phyloP scores from a whole-genome alignment of 2,797 vertebrate genomes.

The Sarcophilus harrisii region DNA sequence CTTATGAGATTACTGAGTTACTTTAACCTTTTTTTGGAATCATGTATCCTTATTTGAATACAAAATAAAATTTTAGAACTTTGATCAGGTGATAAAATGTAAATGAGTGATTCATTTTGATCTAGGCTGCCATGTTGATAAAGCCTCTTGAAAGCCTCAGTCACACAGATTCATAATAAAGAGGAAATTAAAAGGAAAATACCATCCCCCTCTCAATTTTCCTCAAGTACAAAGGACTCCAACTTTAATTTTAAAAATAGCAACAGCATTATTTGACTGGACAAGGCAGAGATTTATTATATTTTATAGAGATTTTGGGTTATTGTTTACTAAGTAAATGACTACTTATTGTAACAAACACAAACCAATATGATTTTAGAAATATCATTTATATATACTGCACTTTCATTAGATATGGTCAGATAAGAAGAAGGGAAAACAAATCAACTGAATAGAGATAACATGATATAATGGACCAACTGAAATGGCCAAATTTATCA shows the following conservation, averaged over 20 bases:
- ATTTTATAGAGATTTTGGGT: background rate
- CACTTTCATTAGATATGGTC: background rate
- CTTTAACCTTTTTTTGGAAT: background rate
- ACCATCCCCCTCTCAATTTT: background rate
- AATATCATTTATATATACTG: background rate
- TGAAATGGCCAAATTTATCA: background rate
- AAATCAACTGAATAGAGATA: background rate
- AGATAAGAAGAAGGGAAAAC: background rate
- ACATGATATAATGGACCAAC: background rate
- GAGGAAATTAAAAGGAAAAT: background rate
- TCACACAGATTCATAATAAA: background rate
- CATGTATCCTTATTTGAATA: background rate
- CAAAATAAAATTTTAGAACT: background rate
- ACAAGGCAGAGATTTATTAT: background rate
- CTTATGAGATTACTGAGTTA: fast-evolving
- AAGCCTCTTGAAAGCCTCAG: background rate
- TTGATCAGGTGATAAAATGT: background rate
- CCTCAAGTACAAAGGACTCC: background rate
- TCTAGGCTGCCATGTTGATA: background rate
- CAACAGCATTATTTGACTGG: background rate
- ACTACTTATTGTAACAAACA: background rate
- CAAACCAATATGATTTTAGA: background rate
- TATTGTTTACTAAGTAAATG: background rate
- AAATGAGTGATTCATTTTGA: background rate
- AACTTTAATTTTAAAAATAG: background rate